Conservation (phyloP, 2,888 invertebrate species). For the Coleophora flavipennella region DNA sequence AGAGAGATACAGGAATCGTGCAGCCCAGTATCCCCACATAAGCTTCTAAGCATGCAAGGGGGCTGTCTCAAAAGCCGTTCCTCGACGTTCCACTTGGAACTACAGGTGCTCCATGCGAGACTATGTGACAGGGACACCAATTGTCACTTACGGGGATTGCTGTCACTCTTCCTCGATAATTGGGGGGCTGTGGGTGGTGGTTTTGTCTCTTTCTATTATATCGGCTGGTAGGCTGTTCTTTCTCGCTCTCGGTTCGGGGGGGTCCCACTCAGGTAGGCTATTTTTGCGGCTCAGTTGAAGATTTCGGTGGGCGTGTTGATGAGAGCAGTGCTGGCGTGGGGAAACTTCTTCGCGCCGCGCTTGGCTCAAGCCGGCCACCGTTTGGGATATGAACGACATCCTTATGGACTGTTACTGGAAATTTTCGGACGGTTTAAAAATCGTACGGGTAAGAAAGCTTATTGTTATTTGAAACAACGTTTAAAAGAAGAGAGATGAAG, state of each 20-base stretch:
- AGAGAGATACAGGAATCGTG: slow-evolving; percentile 58
- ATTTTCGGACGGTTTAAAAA: not conserved
- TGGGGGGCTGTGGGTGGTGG: slow-evolving; percentile 35
- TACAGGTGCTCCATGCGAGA: slow-evolving; percentile 58
- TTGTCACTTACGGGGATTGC: slow-evolving; percentile 55
- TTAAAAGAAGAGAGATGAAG: no score
- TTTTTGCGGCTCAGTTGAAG: slow-evolving; percentile 59
- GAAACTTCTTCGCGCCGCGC: slow-evolving; percentile 53
- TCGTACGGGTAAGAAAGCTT: not conserved
- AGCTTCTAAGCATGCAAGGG: slow-evolving; percentile 69
- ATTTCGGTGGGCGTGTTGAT: slow-evolving; percentile 57
- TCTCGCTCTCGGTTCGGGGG: slow-evolving; percentile 52
- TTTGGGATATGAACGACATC: slow-evolving; percentile 74
- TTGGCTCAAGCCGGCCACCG: slow-evolving; percentile 67
- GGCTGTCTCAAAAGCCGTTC: slow-evolving; percentile 59
- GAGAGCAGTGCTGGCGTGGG: slow-evolving; percentile 62
- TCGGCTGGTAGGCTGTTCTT: slow-evolving; percentile 65
- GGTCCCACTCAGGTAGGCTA: slow-evolving; percentile 67
- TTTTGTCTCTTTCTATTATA: slow-evolving; percentile 46
- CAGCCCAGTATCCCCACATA: slow-evolving; percentile 55
- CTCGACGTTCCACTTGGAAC: slow-evolving; percentile 25
- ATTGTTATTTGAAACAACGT: no score
- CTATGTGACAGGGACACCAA: slow-evolving; percentile 65
- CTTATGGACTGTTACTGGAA: slow-evolving; percentile 27
- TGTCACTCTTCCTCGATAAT: slow-evolving; percentile 58